Percentiles rank a stretch among this genome's conserved stretches.
Evolutionary conservation across 2,888 invertebrate genomes (phyloP).

Genomic region (Julus scandinavius): DNA sequence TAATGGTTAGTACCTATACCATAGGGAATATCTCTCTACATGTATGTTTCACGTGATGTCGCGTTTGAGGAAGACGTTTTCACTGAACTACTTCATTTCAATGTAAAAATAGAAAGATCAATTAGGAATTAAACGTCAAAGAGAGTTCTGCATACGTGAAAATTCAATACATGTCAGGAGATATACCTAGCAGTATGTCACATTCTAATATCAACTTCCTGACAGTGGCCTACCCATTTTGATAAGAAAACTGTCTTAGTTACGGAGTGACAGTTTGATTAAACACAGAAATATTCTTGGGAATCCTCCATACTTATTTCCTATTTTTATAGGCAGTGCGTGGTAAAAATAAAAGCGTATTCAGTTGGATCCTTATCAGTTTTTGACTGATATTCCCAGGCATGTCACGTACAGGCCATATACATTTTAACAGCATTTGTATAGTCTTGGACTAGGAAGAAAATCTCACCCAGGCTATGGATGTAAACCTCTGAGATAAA

Average conservation of each 20-base stretch:
- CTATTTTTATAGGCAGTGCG: slow-evolving; percentile 22
- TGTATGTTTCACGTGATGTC: no score
- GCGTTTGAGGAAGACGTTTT: background rate
- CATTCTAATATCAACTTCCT: background rate
- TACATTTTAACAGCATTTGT: slow-evolving; percentile 42
- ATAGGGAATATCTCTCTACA: no score
- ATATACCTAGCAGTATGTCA: background rate
- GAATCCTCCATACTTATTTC: background rate
- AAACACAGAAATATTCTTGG: slow-evolving; percentile 12
- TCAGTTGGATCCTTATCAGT: slow-evolving; percentile 2
- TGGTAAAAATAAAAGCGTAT: slow-evolving; percentile 14
- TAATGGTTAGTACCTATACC: no score
- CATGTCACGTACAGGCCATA: slow-evolving; percentile 31
- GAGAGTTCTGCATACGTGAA: background rate
- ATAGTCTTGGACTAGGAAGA: slow-evolving; percentile 40
- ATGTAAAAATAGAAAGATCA: background rate
- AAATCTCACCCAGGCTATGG: slow-evolving; percentile 12
- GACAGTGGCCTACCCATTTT: background rate
- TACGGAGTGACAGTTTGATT: slow-evolving; percentile 43
- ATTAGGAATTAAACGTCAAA: slow-evolving; percentile 11
- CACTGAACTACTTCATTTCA: background rate
- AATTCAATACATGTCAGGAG: slow-evolving; percentile 24
- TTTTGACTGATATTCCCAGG: background rate
- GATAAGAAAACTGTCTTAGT: slow-evolving; percentile 46
- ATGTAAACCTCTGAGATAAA: slow-evolving; percentile 38